A percentile compares a stretch with the other conserved stretches of the same genome.
Evolutionary conservation across 2,797 vertebrate genomes (phyloP).

Genomic region (Leucoraja ocellata): DNA sequence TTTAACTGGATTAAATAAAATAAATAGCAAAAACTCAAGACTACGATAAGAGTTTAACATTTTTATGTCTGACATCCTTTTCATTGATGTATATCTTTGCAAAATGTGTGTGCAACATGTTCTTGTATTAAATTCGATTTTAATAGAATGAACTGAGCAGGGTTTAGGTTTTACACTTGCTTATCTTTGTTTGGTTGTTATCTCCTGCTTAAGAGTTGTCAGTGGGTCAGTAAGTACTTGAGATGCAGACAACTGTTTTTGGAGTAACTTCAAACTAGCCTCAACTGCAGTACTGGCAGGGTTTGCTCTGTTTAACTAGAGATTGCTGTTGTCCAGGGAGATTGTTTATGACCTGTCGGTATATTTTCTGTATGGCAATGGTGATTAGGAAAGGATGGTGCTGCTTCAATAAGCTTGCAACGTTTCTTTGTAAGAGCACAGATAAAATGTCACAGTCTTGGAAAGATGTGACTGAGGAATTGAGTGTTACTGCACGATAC

Average conservation of each 20-base stretch:
- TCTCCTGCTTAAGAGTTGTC: not conserved
- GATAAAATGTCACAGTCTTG: not conserved
- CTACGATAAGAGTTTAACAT: not conserved
- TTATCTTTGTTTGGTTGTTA: not conserved
- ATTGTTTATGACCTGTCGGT: not conserved
- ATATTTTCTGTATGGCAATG: not conserved
- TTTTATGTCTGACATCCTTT: not conserved
- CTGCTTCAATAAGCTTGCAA: not conserved
- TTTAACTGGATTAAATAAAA: slow-evolving; percentile 1
- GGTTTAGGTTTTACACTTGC: not conserved
- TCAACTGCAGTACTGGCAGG: too few species aligned
- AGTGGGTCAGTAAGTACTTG: not conserved
- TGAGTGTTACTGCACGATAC: not conserved
- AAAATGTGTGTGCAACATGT: not conserved
- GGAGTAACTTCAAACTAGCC: not conserved
- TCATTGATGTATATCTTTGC: not conserved
- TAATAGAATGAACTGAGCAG: not conserved
- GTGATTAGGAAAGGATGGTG: not conserved
- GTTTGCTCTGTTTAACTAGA: not conserved
- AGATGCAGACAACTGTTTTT: not conserved
- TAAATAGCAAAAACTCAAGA: not conserved
- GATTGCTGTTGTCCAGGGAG: not conserved
- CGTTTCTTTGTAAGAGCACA: not conserved
- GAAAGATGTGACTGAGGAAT: not conserved
- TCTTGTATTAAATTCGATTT: not conserved